A percentile compares a stretch with the other conserved stretches of the same genome.
phyloP scores from a whole-genome alignment of 2,888 invertebrate species.

The Microctonus brassicae region DNA sequence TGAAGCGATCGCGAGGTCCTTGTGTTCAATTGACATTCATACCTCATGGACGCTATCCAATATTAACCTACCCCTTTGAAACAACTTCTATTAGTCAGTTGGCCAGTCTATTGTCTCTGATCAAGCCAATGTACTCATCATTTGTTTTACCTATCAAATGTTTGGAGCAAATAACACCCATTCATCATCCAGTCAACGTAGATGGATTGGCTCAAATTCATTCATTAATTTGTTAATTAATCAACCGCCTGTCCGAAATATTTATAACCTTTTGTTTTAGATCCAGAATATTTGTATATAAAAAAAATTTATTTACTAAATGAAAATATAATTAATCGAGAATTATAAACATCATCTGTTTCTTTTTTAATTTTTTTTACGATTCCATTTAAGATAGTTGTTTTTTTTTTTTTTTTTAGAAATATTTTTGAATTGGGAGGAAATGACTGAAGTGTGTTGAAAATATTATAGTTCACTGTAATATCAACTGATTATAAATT shows the following conservation, averaged over 20 bases:
- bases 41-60: neutral
- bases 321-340: too few species aligned
- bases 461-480: neutral
- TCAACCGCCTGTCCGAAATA: neutral
- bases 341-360: too few species aligned
- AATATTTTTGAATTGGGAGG: neutral
- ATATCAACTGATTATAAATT: neutral
- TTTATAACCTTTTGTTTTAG: neutral
- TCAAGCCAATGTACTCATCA: neutral
- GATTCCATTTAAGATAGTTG: too few species aligned
- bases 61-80: neutral
- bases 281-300: too few species aligned
- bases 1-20: neutral
- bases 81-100: constrained; percentile 1
- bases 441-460: too few species aligned
- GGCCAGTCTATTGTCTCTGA: neutral
- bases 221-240: neutral
- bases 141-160: constrained; percentile 6
- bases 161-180: neutral
- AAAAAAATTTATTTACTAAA: too few species aligned
- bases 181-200: constrained; percentile 4
- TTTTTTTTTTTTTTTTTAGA: too few species aligned
- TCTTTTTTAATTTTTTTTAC: too few species aligned
- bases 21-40: constrained; percentile 10
- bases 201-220: neutral